Percentiles rank a stretch among this genome's conserved stretches.
phyloP scores from a whole-genome alignment of 2,113 vertebrate species.

The Genyomyrus donnyi region DNA sequence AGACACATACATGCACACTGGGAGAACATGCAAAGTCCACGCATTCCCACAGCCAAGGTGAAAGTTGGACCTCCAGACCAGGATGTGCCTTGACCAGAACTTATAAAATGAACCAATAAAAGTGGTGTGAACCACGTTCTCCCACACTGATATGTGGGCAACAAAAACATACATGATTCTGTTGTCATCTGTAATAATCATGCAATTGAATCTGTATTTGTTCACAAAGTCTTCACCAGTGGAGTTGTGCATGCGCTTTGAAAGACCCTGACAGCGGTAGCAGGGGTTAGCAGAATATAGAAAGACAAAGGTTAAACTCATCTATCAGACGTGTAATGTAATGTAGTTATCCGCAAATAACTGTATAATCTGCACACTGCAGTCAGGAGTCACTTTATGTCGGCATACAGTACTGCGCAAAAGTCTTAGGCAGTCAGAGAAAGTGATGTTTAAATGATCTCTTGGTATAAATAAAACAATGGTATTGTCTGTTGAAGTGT shows the following conservation, averaged over 20 bases:
- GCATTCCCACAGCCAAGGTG: neutral
- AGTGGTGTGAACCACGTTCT: neutral
- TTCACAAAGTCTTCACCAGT: conserved; percentile 41
- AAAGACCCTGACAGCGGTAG: conserved; percentile 46
- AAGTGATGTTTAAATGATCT: neutral
- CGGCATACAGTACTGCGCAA: neutral
- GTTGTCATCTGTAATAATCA: neutral
- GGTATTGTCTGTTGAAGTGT: neutral
- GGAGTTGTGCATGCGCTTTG: conserved; percentile 36
- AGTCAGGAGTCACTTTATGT: neutral
- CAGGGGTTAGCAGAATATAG: conserved; percentile 46
- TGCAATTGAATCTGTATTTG: conserved; percentile 37
- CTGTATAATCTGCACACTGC: neutral
- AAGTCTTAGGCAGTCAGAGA: neutral
- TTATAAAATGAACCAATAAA: neutral
- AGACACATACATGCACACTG: neutral
- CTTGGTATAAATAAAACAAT: neutral
- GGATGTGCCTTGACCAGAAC: neutral
- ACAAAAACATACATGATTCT: neutral
- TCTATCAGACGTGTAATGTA: conserved; percentile 52
- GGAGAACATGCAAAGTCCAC: neutral
- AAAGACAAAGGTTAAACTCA: conserved; percentile 55
- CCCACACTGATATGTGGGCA: neutral
- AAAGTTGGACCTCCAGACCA: neutral
- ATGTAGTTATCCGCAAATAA: neutral